Conservation (phyloP, 30 jellyfish, hydroid and myxozoan genomes). For the Aurelia coerulea region DNA sequence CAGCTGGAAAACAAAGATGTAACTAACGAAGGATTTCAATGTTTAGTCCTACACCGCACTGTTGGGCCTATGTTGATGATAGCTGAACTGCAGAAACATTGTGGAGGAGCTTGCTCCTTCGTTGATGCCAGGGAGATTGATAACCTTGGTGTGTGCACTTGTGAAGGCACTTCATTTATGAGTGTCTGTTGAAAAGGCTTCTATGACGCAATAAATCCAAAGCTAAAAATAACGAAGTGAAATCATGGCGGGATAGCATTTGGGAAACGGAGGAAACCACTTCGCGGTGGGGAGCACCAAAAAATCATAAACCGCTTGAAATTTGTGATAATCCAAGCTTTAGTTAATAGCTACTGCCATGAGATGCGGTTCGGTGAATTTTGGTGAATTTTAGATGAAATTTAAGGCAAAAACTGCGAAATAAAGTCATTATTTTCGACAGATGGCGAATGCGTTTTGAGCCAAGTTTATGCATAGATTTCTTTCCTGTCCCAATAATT, state of each 20-base stretch:
- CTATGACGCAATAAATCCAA: background rate
- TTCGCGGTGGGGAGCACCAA: background rate
- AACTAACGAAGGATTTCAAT: too few species aligned
- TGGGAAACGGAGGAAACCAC: background rate
- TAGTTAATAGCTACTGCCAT: too few species aligned
- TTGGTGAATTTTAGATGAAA: background rate
- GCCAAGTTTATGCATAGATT: conserved; percentile 5
- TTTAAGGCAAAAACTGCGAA: background rate
- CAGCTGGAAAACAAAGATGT: too few species aligned
- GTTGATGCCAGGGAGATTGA: too few species aligned
- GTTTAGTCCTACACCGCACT: too few species aligned
- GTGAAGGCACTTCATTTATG: too few species aligned
- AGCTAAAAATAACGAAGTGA: background rate
- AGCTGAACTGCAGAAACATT: too few species aligned
- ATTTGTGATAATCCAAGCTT: background rate
- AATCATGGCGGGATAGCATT: background rate
- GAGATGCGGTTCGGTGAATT: background rate
- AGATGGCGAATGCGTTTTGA: conserved; percentile 29
- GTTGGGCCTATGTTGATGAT: too few species aligned
- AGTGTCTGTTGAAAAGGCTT: too few species aligned
- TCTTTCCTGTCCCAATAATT: conserved; percentile 39
- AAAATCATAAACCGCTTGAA: background rate
- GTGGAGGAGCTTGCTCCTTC: too few species aligned
- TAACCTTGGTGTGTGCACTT: too few species aligned
- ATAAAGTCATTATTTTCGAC: conserved; percentile 34